Evolutionary conservation across 2,888 invertebrate species (phyloP), one percentile per base, ranked within the genome.

Genomic region (Heliothis peltigera): DNA sequence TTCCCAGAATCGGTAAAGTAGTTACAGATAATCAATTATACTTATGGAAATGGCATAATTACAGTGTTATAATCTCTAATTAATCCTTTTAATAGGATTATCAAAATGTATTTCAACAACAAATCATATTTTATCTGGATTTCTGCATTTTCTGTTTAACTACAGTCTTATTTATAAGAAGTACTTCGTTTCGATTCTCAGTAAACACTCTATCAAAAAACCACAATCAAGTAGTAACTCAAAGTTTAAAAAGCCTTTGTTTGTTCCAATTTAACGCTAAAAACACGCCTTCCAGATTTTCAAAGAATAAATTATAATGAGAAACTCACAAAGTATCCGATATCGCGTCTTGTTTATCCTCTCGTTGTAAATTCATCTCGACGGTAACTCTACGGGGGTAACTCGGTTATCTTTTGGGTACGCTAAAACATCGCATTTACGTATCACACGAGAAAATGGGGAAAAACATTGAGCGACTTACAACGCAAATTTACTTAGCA

Each of bases 331-430:
- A 80, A 78, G 68, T 73, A 77, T 70, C 70, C 48, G 60, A 75
- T 75, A 70, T 65, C 70, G 63, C 42, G 53, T 44, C 55, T 68
- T 79, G 75, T 79, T 79, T 78, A 75, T 74, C 70, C 69, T 56
- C 59, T 63, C 58, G 60, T 64, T 67, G 57, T 70, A 79, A 80
- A 83, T 77, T 79, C 68, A 76, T 75, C 73, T 61, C 64, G 72
- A 72, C 76, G 74, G 70, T 60, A 67, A 64, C 58, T 53, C 66
- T 71, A 65, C 75, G 67, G 64, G 73, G 49, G 75, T 87, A 87
- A 87, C 81, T 83, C 71, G 74, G 82, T 86, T 87, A 87, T 82
- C 84, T 84, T 83, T 81, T 57, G 73, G 76, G 73, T 72, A 77
- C 64, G 64, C 77, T 77, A 83, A 84, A 83, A 79, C 77, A 81